Base-by-base conservation (phyloP, 2,113 vertebrate species). In the Brachyhypopomus occidentalis region DNA sequence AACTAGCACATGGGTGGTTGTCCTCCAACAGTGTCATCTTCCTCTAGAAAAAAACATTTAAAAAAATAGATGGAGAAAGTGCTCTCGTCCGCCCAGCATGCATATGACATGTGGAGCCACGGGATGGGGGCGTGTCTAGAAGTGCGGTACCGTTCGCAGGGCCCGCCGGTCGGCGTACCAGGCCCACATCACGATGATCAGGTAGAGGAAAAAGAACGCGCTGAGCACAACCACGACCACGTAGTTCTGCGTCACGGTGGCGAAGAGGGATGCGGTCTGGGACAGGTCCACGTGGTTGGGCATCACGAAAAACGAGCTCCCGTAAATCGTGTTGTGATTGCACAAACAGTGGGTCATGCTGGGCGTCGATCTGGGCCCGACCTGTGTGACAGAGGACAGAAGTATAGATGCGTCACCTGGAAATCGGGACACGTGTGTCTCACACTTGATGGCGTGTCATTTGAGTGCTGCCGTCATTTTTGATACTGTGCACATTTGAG, bases 11-110 rank as follows among this genome's bases (percentile, higher is more conserved):
- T 6, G 93, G 89, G 72, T 94, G 92, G 48, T 90, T 95, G 87
- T 96, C 95, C 23, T 90, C 88, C 88, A 96, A 89, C 55, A 95
- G 76, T 0, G 95, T 94, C 66, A 96, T 90, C 85, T 94, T 95
- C 70, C 92, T 93, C 95, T 96, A 67, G 19, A 77, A 70, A 78
- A 36, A 60, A n/a, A n/a, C n/a, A n/a, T n/a, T n/a, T n/a, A n/a
- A n/a, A 27, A 5, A 2, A 14, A 71, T 0, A 81, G 11, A 70
- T 17, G 23, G 45, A 52, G 36, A 22, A 59, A 52, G 11, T 5
- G 23, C 52, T 72, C 1, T 19, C 2, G 48, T 45, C 30, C 55
- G 5, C 22, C 45, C 20, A 66, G 36, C 3, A 59, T 69, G 9
- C 20, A 20, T 36, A 14, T 70, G 48, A 83, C 5, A 17, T 48